Evolutionary conservation across 2,888 invertebrate species (phyloP).

Genomic region (Dryobota labecula): DNA sequence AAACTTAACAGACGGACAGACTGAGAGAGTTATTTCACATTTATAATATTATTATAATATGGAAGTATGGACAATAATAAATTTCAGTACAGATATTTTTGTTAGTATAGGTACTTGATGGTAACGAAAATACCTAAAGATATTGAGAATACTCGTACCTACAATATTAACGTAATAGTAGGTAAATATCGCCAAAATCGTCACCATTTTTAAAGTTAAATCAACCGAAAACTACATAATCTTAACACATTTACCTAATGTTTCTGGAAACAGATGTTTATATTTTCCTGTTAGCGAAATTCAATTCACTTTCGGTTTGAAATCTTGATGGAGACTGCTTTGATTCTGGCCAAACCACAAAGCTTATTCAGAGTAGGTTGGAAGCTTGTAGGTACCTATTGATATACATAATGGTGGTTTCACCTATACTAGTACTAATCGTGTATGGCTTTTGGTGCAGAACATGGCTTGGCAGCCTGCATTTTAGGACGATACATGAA

Average conservation of each 20-base stretch:
- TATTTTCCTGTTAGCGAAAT: slow-evolving; percentile 12
- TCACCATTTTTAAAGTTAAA: too few species aligned
- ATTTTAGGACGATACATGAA: neutral
- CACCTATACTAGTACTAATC: too few species aligned
- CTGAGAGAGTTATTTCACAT: too few species aligned
- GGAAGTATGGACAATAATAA: too few species aligned
- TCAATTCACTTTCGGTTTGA: slow-evolving; percentile 25
- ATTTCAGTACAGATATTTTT: too few species aligned
- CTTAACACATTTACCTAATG: neutral
- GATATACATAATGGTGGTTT: neutral
- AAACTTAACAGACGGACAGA: too few species aligned
- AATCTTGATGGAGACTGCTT: slow-evolving; percentile 38
- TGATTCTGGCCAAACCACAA: slow-evolving; percentile 24
- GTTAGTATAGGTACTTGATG: neutral
- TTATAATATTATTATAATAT: too few species aligned
- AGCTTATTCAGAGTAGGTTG: slow-evolving; percentile 24
- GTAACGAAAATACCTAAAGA: neutral
- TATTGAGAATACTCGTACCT: neutral
- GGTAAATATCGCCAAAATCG: neutral
- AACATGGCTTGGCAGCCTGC: neutral
- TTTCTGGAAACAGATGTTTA: neutral
- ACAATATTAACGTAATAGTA: neutral
- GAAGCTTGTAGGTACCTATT: slow-evolving; percentile 7
- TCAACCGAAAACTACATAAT: too few species aligned
- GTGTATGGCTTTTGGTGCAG: neutral